These are phyloP conservation scores for Drosophila nr. fundita DNA, from an alignment of 2,888 invertebrate species.

Conservation along the genomic window DNA sequence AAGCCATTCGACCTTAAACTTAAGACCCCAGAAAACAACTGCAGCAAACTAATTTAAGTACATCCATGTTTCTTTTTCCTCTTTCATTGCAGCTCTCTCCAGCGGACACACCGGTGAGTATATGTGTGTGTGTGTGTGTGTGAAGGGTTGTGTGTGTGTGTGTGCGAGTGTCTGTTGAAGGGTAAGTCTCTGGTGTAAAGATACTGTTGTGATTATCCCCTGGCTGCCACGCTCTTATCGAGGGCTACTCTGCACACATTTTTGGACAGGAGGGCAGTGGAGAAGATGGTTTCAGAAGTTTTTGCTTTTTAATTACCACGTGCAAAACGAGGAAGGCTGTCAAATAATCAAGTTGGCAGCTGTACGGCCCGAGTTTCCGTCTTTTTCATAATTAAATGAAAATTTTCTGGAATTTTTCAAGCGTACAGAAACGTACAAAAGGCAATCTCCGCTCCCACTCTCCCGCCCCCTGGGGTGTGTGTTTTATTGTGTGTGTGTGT, in stretches of 20 bases:
- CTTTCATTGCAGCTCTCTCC: constrained; percentile 64
- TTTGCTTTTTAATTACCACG: constrained; percentile 57
- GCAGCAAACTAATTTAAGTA: constrained; percentile 68
- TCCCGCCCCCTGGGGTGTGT: background rate
- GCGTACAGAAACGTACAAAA: constrained; percentile 64
- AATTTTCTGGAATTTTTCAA: constrained; percentile 70
- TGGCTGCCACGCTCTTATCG: constrained; percentile 40
- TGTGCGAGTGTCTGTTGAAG: constrained; percentile 4
- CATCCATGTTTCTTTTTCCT: constrained; percentile 36
- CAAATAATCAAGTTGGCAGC: constrained; percentile 41
- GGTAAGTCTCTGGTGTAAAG: constrained; percentile 47
- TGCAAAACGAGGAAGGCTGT: constrained; percentile 26
- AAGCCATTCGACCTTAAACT: constrained; percentile 2
- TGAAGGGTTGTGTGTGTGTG: background rate
- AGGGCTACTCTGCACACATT: constrained; percentile 32
- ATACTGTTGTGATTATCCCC: constrained; percentile 67
- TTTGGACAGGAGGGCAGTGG: constrained; percentile 8
- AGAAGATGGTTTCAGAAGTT: constrained; percentile 17
- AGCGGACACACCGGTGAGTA: constrained; percentile 64
- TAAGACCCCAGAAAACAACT: constrained; percentile 13
- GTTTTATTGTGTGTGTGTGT: constrained; percentile 42
- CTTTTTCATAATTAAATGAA: constrained; percentile 76
- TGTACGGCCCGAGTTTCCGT: constrained; percentile 10
- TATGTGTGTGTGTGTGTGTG: constrained; percentile 19
- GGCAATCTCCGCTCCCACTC: constrained; percentile 33